Evolutionary conservation across 2,113 vertebrate species (phyloP).

Genomic region (Sciurus niger): DNA sequence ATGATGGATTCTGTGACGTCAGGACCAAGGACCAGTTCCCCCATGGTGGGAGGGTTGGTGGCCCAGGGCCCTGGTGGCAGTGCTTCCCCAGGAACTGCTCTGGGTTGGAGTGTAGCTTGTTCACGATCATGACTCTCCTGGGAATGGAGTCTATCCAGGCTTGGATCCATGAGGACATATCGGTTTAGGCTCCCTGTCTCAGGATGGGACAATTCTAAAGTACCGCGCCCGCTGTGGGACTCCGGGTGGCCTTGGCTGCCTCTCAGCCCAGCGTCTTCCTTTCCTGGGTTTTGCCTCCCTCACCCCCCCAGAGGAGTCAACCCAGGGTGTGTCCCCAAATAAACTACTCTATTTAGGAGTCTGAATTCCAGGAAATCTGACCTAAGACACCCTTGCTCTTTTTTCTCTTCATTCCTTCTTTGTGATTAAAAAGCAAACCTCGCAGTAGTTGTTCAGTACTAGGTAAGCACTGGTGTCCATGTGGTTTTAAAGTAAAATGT

Average conservation of each 20-base stretch:
- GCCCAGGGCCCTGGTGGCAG: not conserved
- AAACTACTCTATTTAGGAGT: not conserved
- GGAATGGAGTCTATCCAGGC: not conserved
- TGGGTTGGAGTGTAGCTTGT: not conserved
- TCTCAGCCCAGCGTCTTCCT: not conserved
- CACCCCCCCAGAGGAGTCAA: no score
- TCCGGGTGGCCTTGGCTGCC: not conserved
- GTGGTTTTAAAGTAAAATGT: slow-evolving; percentile 37
- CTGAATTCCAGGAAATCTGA: slow-evolving; percentile 34
- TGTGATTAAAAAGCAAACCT: slow-evolving; percentile 40
- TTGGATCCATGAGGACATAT: not conserved
- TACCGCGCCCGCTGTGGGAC: not conserved
- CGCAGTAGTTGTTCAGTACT: not conserved
- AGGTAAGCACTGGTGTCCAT: not conserved
- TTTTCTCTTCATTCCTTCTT: slow-evolving; percentile 22
- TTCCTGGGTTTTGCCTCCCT: not conserved
- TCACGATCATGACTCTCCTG: not conserved
- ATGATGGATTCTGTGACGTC: not conserved
- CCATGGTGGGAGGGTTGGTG: not conserved
- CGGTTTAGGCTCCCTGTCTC: not conserved
- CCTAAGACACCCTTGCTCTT: not conserved
- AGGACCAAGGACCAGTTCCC: not conserved
- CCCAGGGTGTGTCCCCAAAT: not conserved
- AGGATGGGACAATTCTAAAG: not conserved
- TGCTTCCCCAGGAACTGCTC: not conserved